Evolutionary conservation across 2,888 invertebrate species (phyloP).

Genomic region (Lysandra coridon): DNA sequence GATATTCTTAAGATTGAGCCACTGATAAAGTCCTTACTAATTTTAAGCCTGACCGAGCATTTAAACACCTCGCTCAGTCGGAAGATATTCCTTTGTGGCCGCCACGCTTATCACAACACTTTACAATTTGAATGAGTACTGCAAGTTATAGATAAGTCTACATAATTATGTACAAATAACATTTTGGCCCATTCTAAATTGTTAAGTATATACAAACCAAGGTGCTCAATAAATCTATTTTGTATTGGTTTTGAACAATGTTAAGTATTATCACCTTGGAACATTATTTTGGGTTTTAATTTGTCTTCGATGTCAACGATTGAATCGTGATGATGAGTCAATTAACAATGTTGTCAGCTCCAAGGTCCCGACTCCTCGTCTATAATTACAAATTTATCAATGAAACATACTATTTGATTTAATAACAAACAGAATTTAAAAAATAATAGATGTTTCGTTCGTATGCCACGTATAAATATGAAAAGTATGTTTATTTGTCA

Average conservation of each 20-base stretch:
- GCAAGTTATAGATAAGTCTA: neutral
- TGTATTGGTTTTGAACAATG: conserved; percentile 10
- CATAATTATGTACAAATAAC: neutral
- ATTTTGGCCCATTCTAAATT: neutral
- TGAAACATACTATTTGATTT: neutral
- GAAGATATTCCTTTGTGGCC: too few species aligned
- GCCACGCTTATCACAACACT: too few species aligned
- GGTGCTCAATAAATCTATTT: neutral
- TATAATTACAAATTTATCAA: neutral
- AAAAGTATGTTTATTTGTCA: too few species aligned
- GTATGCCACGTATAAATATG: too few species aligned
- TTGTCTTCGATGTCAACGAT: neutral
- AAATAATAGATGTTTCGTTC: too few species aligned
- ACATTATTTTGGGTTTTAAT: conserved; percentile 3
- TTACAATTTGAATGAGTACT: neutral
- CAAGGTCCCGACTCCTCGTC: conserved; percentile 4
- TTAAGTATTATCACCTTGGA: conserved; percentile 19
- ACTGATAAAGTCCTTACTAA: neutral
- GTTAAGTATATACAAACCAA: neutral
- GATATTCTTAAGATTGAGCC: neutral
- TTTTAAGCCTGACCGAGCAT: too few species aligned
- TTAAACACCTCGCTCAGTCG: too few species aligned
- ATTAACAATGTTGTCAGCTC: conserved; percentile 19
- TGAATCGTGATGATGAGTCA: conserved; percentile 24
- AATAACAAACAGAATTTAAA: neutral